phyloP scores from a whole-genome alignment of 2,888 invertebrate species.

The Drosophila crucigera region DNA sequence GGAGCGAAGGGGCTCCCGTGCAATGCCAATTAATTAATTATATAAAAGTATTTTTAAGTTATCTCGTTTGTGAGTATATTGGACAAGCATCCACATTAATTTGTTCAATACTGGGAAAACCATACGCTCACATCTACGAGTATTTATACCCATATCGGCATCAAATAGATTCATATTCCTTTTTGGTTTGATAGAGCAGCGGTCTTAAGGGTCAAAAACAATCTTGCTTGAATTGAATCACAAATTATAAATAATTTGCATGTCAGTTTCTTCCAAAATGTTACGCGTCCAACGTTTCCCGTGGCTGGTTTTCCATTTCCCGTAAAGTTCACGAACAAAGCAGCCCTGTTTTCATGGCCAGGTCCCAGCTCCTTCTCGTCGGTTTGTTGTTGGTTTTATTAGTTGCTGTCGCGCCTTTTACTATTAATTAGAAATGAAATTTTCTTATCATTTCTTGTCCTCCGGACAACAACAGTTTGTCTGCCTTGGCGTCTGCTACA shows the following conservation, averaged over 20 bases:
- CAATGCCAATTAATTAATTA: not conserved
- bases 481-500: constrained; percentile 48
- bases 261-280: not conserved
- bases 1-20: not conserved
- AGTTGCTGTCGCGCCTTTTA: constrained; percentile 42
- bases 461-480: constrained; percentile 52
- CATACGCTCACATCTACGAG: not conserved
- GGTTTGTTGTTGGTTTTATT: constrained; percentile 6
- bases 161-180: not conserved
- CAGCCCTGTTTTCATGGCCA: not conserved
- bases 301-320: not conserved
- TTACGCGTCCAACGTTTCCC: not conserved
- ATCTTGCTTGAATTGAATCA: not conserved
- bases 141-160: not conserved
- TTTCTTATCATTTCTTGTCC: constrained; percentile 61
- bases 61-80: not conserved
- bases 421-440: constrained; percentile 73
- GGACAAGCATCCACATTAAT: not conserved
- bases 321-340: not conserved
- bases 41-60: not conserved
- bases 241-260: not conserved
- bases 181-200: not conserved
- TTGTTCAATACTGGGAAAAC: not conserved
- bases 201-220: not conserved
- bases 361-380: not conserved